A percentile compares a stretch with the other conserved stretches of the same genome.
These are phyloP conservation scores for Crocodylus rhombifer DNA, from an alignment of 2,797 vertebrate genomes.

Conservation along the genomic window DNA sequence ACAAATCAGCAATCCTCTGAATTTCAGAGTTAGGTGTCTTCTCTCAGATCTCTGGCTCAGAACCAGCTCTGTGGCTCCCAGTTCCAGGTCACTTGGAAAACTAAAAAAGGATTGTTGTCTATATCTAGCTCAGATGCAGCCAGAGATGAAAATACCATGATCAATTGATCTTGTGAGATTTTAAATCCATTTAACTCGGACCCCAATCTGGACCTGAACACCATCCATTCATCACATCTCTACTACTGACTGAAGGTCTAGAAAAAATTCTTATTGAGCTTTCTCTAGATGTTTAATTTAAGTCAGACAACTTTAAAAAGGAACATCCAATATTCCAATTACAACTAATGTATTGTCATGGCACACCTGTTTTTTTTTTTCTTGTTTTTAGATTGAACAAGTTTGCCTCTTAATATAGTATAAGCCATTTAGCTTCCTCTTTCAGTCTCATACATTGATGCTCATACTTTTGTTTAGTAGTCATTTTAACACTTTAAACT, in stretches of 20 bases:
- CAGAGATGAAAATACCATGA: not conserved
- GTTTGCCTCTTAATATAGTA: slow-evolving; percentile 10
- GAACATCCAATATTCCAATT: not conserved
- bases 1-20: not conserved
- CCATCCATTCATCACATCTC: not conserved
- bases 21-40: not conserved
- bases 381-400: not conserved
- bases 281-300: not conserved
- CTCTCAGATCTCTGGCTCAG: not conserved
- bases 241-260: not conserved
- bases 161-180: not conserved
- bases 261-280: not conserved
- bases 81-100: not conserved
- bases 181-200: not conserved
- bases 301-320: not conserved
- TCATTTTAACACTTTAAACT: slow-evolving; percentile 60
- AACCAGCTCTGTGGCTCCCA: not conserved
- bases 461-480: slow-evolving; percentile 62
- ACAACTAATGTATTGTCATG: rapidly evolving
- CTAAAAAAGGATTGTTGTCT: not conserved
- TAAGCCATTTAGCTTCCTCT: not conserved
- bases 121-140: not conserved
- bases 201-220: not conserved
- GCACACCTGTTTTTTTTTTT: slow-evolving; percentile 1
- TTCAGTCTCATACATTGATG: not conserved